Base-by-base conservation (phyloP, 2,797 vertebrate genomes). In the Hemibagrus guttatus region DNA sequence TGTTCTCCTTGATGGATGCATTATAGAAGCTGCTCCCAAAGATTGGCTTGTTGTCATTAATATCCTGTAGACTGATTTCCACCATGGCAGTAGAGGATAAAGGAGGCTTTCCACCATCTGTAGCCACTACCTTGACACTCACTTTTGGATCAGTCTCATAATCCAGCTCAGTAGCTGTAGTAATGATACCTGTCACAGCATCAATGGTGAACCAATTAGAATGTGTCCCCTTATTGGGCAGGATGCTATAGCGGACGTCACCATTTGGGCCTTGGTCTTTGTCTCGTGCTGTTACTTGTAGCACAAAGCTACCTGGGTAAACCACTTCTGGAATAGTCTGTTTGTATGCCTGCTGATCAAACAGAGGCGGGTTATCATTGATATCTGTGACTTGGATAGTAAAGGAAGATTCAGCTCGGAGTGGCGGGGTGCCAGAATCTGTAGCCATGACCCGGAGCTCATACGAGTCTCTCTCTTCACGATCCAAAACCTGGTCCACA, bases 221-320 rank as follows among this genome's bases (percentile, higher is more conserved):
- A 86, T 97, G 96, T 75, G 95, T 90, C 88, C 94, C 94, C 11
- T 35, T 94, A n/a, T 94, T 94, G 1, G 96, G 95, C 74, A 97
- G 79, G 23, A 99, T 96, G 90, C 96, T 97, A 84, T 99, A 99
- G 69, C 88, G 94, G 28, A 99, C 92, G 19, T 98, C 97, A 35
- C 98, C 98, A 0, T 99, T 99, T 87, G 95, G 96, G 35, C 98
- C 98, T 87, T 98, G 97, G 93, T 99, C 98, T 89, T 97, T 98
- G 94, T 99, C 98, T 58, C 94, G 95, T 46, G 98, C 98, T 0
- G 96, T 98, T 76, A 99, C 98, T 84, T 98, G 97, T 21, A 98
- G 95, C 87, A 99, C 98, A 35, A 99, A 99, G 90, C 97, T 99
- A 59, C 98, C 98, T 0, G 98, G 98, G 87, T 98, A 96, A 17